Evolutionary conservation across 1,140 invertebrate genomes (phyloP).

Genomic region (Anagrus nilaparvatae): DNA sequence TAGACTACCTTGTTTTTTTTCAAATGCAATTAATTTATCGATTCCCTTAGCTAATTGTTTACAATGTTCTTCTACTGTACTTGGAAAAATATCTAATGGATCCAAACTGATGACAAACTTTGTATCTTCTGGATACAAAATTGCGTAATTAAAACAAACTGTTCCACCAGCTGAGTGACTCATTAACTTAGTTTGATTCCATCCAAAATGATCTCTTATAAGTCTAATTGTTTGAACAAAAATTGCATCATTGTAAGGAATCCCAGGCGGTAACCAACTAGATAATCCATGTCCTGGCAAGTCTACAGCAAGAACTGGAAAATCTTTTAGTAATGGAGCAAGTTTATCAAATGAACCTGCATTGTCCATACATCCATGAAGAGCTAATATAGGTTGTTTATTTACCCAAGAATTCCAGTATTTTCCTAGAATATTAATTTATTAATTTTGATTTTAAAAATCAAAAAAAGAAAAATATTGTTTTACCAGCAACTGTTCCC

Average conservation of each 20-base stretch:
- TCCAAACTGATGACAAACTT: constrained; percentile 55
- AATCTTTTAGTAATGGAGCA: constrained; percentile 49
- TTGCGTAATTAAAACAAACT: constrained; percentile 45
- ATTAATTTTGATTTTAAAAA: too few relatives aligned
- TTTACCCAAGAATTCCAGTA: constrained; percentile 53
- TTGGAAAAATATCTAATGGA: constrained; percentile 44
- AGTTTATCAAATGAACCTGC: constrained; percentile 62
- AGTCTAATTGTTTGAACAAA: constrained; percentile 44
- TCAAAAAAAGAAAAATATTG: neutral
- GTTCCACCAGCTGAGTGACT: constrained; percentile 59
- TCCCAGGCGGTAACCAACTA: constrained; percentile 51
- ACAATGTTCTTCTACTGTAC: constrained; percentile 19
- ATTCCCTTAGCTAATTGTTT: constrained; percentile 28
- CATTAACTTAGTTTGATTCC: constrained; percentile 58
- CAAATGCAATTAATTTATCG: constrained; percentile 40
- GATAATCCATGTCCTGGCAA: constrained; percentile 65
- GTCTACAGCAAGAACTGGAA: constrained; percentile 57
- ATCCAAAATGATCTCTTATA: constrained; percentile 53
- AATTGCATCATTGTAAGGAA: constrained; percentile 49
- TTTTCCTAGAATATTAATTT: constrained; percentile 41
- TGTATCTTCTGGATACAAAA: constrained; percentile 47
- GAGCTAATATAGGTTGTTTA: constrained; percentile 51
- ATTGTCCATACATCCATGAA: constrained; percentile 72
- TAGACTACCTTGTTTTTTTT: constrained; percentile 40
- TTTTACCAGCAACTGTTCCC: constrained; percentile 53